These are phyloP conservation scores for Crypturellus undulatus DNA, from an alignment of 2,113 vertebrate species.

Conservation along the genomic window DNA sequence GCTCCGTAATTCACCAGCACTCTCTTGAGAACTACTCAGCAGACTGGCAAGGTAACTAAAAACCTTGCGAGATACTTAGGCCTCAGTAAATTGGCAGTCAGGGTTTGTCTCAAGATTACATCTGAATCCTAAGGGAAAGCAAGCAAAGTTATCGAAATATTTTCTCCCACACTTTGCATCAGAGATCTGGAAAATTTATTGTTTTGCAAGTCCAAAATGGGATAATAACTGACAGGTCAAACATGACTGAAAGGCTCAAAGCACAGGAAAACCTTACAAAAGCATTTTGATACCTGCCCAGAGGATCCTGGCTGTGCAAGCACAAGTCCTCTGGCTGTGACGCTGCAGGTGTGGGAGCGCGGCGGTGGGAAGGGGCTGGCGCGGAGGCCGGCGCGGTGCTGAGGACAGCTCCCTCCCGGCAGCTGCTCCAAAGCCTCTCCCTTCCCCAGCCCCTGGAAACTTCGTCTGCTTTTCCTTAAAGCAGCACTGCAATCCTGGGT, in stretches of 20 bases:
- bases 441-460: neutral
- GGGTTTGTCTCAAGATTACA: neutral
- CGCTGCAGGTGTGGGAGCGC: neutral
- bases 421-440: neutral
- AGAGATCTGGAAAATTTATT: neutral
- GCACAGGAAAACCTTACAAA: neutral
- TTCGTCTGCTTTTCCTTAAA: no score
- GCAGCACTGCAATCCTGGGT: no score
- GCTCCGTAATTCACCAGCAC: neutral
- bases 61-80: neutral
- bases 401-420: neutral
- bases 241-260: neutral
- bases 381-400: neutral
- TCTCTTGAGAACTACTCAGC: neutral
- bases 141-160: neutral
- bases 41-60: neutral
- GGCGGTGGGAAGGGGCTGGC: no score
- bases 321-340: neutral
- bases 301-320: neutral
- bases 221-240: neutral
- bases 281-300: neutral
- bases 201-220: neutral
- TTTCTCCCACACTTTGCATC: neutral
- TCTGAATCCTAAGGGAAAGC: neutral
- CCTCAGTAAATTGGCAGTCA: neutral